These are phyloP conservation scores for Heliconius sara DNA, from an alignment of 2,888 invertebrate genomes.

Conservation along the genomic window DNA sequence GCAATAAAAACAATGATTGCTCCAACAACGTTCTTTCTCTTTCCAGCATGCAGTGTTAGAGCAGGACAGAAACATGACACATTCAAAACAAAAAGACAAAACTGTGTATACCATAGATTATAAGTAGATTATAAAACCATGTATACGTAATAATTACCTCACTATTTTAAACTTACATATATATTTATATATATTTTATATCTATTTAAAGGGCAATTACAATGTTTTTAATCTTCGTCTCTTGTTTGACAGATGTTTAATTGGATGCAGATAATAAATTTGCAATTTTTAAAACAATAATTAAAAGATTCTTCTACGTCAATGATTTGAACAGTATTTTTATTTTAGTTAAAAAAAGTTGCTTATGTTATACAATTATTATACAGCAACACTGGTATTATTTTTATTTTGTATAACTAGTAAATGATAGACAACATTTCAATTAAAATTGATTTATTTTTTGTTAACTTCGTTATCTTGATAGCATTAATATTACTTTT, in stretches of 20 bases:
- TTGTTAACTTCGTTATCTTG: not conserved
- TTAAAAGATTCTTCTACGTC: not conserved
- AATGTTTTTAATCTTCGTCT: conserved; percentile 34
- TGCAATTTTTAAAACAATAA: not conserved
- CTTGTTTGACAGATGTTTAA: conserved; percentile 10
- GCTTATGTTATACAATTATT: conserved; percentile 1
- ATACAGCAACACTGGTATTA: conserved; percentile 42
- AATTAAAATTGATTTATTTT: not conserved
- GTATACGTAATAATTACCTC: conserved; percentile 88
- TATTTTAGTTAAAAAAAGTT: not conserved
- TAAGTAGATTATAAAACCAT: conserved; percentile 70
- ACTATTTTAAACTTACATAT: conserved; percentile 68
- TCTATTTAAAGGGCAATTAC: conserved; percentile 26
- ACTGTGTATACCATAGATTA: conserved; percentile 69
- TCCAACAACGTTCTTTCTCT: conserved; percentile 5
- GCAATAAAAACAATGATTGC: not conserved
- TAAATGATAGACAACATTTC: not conserved
- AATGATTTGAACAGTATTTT: not conserved
- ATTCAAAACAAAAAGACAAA: conserved; percentile 58
- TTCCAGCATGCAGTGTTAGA: conserved; percentile 40
- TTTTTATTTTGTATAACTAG: conserved; percentile 2
- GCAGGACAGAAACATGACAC: conserved; percentile 39
- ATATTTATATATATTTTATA: conserved; percentile 47
- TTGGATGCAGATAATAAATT: not conserved
- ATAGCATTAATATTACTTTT: not conserved